Conservation (phyloP, 2,888 invertebrate genomes). For the Pollenia labialis region DNA sequence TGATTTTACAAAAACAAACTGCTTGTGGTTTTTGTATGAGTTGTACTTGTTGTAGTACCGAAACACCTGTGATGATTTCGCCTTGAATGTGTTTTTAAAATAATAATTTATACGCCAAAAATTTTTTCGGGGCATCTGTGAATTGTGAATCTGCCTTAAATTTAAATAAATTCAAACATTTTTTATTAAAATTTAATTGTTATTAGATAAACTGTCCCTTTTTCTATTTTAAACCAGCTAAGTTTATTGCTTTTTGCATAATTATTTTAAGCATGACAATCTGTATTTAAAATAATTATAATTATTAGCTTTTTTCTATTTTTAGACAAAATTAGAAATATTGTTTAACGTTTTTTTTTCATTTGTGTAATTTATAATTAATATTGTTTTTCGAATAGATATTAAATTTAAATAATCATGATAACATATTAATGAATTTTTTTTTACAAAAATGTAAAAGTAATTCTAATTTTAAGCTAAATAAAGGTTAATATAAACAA, state of each 20-base stretch:
- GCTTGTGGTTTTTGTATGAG: no score
- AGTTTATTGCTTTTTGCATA: conserved; percentile 2
- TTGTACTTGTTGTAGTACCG: no score
- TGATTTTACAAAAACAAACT: no score
- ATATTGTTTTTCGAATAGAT: conserved; percentile 6
- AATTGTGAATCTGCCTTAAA: no score
- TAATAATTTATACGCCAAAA: no score
- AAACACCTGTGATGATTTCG: no score
- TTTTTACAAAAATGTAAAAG: not conserved
- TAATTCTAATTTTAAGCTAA: not conserved
- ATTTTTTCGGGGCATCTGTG: no score
- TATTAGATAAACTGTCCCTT: conserved; percentile 3
- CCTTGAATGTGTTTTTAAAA: no score
- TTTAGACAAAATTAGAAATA: not conserved
- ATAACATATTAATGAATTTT: conserved; percentile 14
- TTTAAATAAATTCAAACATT: no score
- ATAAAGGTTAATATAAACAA: not conserved
- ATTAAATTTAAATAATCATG: conserved; percentile 33
- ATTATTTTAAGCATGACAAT: conserved; percentile 9
- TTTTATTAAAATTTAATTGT: not conserved
- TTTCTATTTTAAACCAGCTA: no score
- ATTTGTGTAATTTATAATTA: conserved; percentile 20
- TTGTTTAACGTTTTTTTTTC: not conserved
- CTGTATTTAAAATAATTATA: conserved; percentile 6
- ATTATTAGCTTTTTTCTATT: not conserved